Conservation (phyloP, 2,888 invertebrate genomes). For the Geotrupes spiniger region DNA sequence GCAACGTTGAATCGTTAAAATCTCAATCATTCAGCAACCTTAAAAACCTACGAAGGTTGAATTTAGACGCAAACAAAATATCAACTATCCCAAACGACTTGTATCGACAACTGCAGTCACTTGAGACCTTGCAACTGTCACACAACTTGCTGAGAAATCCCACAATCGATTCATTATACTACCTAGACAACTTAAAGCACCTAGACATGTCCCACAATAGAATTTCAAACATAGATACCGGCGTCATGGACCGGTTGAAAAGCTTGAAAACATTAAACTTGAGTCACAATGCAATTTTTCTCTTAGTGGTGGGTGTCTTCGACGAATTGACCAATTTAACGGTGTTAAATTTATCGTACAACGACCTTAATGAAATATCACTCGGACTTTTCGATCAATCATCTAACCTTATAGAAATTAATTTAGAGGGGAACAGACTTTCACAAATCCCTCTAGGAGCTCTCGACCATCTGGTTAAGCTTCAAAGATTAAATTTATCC, state of each 20-base stretch:
- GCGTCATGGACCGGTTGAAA: slow-evolving; percentile 26
- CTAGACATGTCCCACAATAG: slow-evolving; percentile 27
- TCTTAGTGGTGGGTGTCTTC: slow-evolving; percentile 26
- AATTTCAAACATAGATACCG: slow-evolving; percentile 26
- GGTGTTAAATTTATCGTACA: slow-evolving; percentile 27
- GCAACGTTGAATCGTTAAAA: slow-evolving; percentile 22
- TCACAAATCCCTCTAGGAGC: slow-evolving; percentile 20
- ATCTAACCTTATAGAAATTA: slow-evolving; percentile 24
- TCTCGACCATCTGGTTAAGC: slow-evolving; percentile 21
- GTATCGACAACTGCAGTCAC: slow-evolving; percentile 19
- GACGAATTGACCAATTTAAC: slow-evolving; percentile 26
- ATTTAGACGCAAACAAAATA: slow-evolving; percentile 27
- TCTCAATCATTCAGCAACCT: slow-evolving; percentile 24
- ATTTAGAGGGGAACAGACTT: slow-evolving; percentile 25
- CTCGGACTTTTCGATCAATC: slow-evolving; percentile 28
- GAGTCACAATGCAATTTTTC: slow-evolving; percentile 25
- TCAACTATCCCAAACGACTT: slow-evolving; percentile 26
- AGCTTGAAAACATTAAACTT: slow-evolving; percentile 25
- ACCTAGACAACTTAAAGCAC: slow-evolving; percentile 22
- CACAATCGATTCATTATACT: slow-evolving; percentile 29
- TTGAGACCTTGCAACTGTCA: slow-evolving; percentile 25
- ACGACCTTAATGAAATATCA: slow-evolving; percentile 24
- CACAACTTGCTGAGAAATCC: slow-evolving; percentile 26
- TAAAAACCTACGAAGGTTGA: slow-evolving; percentile 15
- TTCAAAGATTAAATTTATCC: slow-evolving; percentile 25